Percentiles rank a stretch among this genome's conserved stretches.
These are phyloP conservation scores for Phodopus roborovskii DNA, from an alignment of 2,113 vertebrate species.

Conservation along the genomic window DNA sequence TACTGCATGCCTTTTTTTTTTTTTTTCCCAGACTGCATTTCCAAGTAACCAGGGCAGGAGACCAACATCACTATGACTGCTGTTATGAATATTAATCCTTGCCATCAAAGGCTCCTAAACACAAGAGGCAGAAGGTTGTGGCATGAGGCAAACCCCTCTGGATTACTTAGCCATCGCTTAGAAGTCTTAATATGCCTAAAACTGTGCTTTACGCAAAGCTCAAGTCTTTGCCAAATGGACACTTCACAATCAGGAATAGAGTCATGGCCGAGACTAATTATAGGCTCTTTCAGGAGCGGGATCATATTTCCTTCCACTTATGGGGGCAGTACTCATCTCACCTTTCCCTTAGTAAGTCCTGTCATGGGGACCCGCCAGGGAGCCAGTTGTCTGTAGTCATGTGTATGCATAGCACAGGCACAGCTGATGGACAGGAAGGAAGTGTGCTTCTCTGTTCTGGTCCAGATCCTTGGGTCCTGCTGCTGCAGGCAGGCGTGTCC, in stretches of 20 bases:
- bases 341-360: slow-evolving; percentile 38
- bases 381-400: slow-evolving; percentile 34
- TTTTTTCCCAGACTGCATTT: not conserved
- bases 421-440: not conserved
- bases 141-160: not conserved
- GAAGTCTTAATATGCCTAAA: not conserved
- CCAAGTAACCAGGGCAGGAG: fast-evolving
- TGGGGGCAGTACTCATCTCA: not conserved
- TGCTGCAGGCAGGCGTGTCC: too few relatives aligned
- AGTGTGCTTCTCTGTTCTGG: not conserved
- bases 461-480: not conserved
- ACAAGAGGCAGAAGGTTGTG: not conserved
- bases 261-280: not conserved
- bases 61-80: not conserved
- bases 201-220: not conserved
- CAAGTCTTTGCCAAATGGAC: not conserved
- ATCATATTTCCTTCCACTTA: not conserved
- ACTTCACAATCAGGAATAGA: not conserved
- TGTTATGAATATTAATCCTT: not conserved
- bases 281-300: not conserved
- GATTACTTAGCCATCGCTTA: not conserved
- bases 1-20: not conserved
- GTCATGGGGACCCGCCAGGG: not conserved
- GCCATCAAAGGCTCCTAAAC: not conserved
- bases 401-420: not conserved